phyloP scores from a whole-genome alignment of 1,140 invertebrate species.

The Drosophila elegans region DNA sequence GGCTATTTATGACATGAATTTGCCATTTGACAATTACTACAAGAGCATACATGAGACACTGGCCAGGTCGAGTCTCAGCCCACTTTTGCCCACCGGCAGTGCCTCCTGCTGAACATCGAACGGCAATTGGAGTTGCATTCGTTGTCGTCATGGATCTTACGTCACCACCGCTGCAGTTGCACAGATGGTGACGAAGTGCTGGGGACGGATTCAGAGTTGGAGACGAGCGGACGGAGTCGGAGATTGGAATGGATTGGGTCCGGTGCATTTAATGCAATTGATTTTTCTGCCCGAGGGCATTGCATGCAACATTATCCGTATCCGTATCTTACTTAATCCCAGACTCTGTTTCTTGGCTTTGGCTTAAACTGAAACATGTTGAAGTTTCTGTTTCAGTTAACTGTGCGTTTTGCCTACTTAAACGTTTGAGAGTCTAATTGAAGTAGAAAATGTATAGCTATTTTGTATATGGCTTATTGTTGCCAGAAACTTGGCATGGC shows the following conservation, averaged over 20 bases:
- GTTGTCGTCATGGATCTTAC: slow-evolving; percentile 59
- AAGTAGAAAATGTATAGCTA: no score
- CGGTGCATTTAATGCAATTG: slow-evolving; percentile 73
- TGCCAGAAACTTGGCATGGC: no score
- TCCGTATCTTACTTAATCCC: slow-evolving; percentile 1
- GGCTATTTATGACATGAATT: slow-evolving; percentile 78
- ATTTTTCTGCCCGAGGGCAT: slow-evolving; percentile 76
- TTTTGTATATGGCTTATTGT: no score
- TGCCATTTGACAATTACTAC: slow-evolving; percentile 79
- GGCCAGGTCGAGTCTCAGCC: slow-evolving; percentile 5
- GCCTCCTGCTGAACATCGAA: slow-evolving; percentile 65
- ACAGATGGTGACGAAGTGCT: slow-evolving; percentile 17
- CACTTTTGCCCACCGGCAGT: slow-evolving; percentile 57
- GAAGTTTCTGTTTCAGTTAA: neutral
- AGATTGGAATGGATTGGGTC: slow-evolving; percentile 47
- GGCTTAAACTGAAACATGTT: neutral
- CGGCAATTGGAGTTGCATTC: slow-evolving; percentile 38
- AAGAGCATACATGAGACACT: slow-evolving; percentile 42
- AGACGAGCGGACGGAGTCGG: slow-evolving; percentile 11
- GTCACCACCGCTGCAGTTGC: slow-evolving; percentile 22
- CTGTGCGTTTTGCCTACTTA: neutral
- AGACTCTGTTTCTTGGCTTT: slow-evolving; percentile 2
- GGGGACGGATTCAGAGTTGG: slow-evolving; percentile 4
- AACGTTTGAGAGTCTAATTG: neutral
- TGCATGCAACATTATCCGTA: slow-evolving; percentile 45